Percentiles rank a stretch among this genome's conserved stretches.
Evolutionary conservation across 2,888 invertebrate species (phyloP).

Genomic region (Spisula solida): DNA sequence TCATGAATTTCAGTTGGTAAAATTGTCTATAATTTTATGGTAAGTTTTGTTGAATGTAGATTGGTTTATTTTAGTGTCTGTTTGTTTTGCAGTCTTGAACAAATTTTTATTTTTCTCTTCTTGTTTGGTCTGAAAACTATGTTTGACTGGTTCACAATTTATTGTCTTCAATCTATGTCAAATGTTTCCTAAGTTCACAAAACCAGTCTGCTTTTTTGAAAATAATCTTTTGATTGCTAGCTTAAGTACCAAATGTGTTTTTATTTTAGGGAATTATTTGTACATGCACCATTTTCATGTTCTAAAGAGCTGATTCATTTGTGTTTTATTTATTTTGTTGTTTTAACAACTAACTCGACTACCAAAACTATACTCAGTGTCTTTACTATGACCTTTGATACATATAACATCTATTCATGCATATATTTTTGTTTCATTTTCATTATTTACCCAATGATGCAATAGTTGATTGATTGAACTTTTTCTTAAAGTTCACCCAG

Average conservation of each 20-base stretch:
- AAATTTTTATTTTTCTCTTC: not conserved
- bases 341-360: not conserved
- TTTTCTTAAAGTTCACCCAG: not conserved
- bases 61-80: not conserved
- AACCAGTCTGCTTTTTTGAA: not conserved
- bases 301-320: not conserved
- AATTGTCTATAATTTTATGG: not conserved
- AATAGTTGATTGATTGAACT: not conserved
- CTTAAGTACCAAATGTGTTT: no score
- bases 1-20: not conserved
- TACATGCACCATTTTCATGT: not conserved
- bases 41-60: not conserved
- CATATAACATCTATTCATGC: not conserved
- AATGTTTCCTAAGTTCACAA: not conserved
- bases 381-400: not conserved
- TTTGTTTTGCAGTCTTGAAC: not conserved
- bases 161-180: not conserved
- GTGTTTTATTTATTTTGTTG: not conserved
- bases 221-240: no score
- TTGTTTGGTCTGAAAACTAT: not conserved
- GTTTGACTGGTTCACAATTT: not conserved
- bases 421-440: not conserved
- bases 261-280: no score
- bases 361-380: not conserved
- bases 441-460: not conserved